phyloP scores from a whole-genome alignment of 2,797 vertebrate genomes.

The Anisognathus igniventris region DNA sequence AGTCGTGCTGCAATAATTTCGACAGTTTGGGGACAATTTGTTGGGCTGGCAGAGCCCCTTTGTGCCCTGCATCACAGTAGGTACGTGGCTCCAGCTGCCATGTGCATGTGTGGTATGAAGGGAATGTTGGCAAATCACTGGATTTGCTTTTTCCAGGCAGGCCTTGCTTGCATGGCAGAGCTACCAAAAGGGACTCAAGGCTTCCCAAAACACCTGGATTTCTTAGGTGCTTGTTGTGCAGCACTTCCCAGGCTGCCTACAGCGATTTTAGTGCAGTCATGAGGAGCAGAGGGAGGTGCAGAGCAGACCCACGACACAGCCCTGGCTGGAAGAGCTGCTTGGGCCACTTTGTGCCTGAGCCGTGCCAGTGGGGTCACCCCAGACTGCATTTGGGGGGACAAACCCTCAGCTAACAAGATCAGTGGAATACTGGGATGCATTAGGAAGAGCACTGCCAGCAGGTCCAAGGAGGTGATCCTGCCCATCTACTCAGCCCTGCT shows the following conservation, averaged over 20 bases:
- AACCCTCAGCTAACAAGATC: neutral
- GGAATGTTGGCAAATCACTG: rapidly evolving
- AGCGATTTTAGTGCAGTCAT: rapidly evolving
- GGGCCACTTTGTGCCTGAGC: neutral
- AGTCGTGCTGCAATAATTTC: rapidly evolving
- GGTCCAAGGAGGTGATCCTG: neutral
- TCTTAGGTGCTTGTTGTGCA: neutral
- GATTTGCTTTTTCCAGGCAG: neutral
- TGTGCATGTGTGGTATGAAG: rapidly evolving
- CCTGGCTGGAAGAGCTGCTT: neutral
- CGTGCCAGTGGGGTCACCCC: rapidly evolving
- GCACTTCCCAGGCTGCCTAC: rapidly evolving
- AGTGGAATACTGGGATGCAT: too few species aligned
- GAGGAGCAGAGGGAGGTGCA: neutral
- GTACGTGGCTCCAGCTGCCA: rapidly evolving
- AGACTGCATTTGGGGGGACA: rapidly evolving
- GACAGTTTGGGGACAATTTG: too few species aligned
- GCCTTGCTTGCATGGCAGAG: rapidly evolving
- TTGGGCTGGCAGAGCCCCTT: neutral
- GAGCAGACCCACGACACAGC: rapidly evolving
- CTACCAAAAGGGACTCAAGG: rapidly evolving
- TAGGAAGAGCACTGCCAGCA: neutral
- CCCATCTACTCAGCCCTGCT: neutral
- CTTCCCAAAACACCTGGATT: neutral
- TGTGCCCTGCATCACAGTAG: neutral